phyloP scores from a whole-genome alignment of 1,140 invertebrate genomes.

The Charaxes varanes region DNA sequence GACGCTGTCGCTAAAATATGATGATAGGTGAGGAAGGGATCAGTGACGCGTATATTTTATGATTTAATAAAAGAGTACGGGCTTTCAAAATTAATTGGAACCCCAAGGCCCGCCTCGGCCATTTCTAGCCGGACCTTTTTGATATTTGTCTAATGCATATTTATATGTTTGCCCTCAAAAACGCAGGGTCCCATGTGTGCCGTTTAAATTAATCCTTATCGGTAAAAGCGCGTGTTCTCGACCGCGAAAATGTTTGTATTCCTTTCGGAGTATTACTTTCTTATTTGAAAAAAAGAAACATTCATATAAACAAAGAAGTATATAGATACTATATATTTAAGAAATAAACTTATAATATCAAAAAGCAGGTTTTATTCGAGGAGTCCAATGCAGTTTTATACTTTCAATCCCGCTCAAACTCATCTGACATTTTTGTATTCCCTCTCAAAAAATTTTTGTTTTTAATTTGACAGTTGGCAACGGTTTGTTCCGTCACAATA shows the following conservation, averaged over 20 bases:
- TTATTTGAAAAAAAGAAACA: no score
- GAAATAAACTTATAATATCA: no score
- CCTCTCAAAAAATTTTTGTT: no score
- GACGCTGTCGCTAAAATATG: neutral
- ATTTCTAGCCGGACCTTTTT: slow-evolving; percentile 46
- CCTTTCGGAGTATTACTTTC: no score
- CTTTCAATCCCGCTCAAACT: no score
- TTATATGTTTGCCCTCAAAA: slow-evolving; percentile 63
- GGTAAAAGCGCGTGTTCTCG: slow-evolving; percentile 19
- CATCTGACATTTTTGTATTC: no score
- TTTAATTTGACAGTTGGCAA: no score
- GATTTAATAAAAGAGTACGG: slow-evolving; percentile 70
- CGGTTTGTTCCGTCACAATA: no score
- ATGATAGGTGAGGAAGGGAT: neutral
- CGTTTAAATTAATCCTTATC: slow-evolving; percentile 42
- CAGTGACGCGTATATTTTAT: slow-evolving; percentile 33
- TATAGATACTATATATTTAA: no score
- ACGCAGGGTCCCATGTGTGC: slow-evolving; percentile 44
- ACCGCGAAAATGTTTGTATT: slow-evolving; percentile 4
- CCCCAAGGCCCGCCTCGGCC: slow-evolving; percentile 27
- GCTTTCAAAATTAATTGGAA: slow-evolving; percentile 61
- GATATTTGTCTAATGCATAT: slow-evolving; percentile 68
- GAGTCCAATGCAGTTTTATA: no score
- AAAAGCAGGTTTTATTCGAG: no score
- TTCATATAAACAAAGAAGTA: no score